These are phyloP conservation scores for Zosterops lateralis DNA, from an alignment of 2,113 vertebrate species.

Conservation along the genomic window DNA sequence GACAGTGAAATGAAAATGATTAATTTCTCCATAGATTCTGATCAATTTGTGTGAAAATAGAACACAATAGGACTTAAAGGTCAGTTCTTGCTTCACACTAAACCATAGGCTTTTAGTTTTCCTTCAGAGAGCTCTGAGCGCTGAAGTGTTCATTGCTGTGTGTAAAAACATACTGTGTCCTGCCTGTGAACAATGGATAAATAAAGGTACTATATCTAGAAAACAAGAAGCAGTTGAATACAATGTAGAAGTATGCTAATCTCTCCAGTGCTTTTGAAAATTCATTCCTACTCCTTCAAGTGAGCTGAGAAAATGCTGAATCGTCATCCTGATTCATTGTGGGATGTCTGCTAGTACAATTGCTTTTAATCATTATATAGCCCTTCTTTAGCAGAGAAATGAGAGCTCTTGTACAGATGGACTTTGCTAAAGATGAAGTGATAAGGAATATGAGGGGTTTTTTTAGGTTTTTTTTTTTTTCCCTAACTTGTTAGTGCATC, in stretches of 20 bases:
- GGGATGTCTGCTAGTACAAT: background rate
- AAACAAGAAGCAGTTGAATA: background rate
- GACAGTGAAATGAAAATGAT: background rate
- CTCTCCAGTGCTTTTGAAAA: constrained; percentile 1
- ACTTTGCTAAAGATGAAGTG: constrained; percentile 38
- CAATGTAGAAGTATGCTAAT: background rate
- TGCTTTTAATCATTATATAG: constrained; percentile 17
- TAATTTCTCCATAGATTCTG: background rate
- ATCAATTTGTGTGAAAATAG: background rate
- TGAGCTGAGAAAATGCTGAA: constrained; percentile 28
- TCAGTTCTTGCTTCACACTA: background rate
- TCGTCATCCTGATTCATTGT: background rate
- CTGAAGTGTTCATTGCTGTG: background rate
- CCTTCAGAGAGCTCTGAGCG: background rate
- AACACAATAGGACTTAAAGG: background rate
- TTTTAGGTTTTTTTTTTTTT: background rate
- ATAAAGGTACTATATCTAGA: background rate
- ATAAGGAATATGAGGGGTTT: background rate
- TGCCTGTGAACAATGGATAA: background rate
- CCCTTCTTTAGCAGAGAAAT: background rate
- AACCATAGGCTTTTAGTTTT: background rate
- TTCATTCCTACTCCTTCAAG: background rate
- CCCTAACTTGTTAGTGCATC: background rate
- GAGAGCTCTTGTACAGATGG: constrained; percentile 14
- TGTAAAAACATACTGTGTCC: background rate